These are phyloP conservation scores for Rugalucina vietnamica DNA, from an alignment of 2,888 invertebrate genomes.

Conservation along the genomic window DNA sequence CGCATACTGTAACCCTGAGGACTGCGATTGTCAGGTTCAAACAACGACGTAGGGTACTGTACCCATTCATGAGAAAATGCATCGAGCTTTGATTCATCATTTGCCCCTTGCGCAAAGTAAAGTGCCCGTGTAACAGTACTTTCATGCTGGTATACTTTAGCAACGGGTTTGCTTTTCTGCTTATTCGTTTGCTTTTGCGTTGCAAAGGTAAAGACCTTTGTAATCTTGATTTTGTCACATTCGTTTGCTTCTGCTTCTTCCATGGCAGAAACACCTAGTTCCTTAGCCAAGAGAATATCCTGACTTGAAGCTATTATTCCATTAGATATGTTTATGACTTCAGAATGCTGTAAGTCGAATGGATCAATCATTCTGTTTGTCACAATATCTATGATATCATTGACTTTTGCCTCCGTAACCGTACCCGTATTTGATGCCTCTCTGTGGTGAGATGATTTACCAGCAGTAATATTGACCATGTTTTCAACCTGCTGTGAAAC, in stretches of 20 bases:
- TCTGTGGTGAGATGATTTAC: no score
- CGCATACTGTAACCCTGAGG: neutral
- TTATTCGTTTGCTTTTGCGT: neutral
- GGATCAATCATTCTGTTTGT: no score
- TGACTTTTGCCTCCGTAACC: no score
- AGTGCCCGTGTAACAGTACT: neutral
- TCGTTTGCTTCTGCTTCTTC: no score
- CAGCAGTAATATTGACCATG: no score
- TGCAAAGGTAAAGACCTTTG: neutral
- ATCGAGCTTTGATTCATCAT: neutral
- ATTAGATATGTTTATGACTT: no score
- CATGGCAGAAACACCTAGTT: no score
- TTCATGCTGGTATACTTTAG: neutral
- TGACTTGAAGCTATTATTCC: neutral
- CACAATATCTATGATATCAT: no score
- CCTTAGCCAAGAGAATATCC: neutral
- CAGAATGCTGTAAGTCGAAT: no score
- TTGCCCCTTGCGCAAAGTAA: neutral
- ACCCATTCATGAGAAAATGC: neutral
- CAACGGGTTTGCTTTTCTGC: neutral
- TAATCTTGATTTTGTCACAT: neutral
- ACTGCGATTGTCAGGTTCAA: neutral
- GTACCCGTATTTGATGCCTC: no score
- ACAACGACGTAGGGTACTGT: neutral
- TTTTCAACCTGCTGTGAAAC: no score